Evolutionary conservation across 2,888 invertebrate genomes (phyloP).

Genomic region (Plebejus melissa): DNA sequence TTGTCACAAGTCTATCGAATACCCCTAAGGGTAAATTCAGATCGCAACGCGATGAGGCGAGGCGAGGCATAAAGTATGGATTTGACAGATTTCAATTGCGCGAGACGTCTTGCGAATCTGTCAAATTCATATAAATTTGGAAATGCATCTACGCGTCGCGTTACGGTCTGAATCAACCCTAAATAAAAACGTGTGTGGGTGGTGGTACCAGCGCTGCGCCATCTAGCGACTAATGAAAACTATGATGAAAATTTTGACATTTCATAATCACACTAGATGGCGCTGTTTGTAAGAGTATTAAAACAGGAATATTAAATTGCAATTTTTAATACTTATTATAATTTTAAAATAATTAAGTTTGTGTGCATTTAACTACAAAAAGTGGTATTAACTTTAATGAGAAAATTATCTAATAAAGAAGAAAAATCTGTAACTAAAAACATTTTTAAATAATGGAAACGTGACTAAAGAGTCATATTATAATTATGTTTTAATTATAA

Average conservation of each 20-base stretch:
- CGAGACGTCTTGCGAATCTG: too few relatives aligned
- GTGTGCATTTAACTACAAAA: background rate
- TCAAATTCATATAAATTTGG: too few relatives aligned
- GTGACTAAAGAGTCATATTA: background rate
- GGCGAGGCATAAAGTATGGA: too few relatives aligned
- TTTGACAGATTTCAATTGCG: too few relatives aligned
- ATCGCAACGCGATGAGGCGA: too few relatives aligned
- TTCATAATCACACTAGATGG: background rate
- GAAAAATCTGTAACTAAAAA: background rate
- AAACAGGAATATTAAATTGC: background rate
- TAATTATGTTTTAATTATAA: background rate
- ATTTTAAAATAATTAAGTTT: background rate
- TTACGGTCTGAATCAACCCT: too few relatives aligned
- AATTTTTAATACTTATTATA: background rate
- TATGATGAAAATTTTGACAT: background rate
- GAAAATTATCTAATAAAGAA: background rate
- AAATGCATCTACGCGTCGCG: too few relatives aligned
- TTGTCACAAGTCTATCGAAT: constrained; percentile 26
- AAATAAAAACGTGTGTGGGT: too few relatives aligned
- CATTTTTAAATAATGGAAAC: background rate
- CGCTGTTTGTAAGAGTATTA: background rate
- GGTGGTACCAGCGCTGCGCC: background rate
- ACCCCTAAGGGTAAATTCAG: background rate
- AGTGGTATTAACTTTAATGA: background rate
- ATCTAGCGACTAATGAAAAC: background rate